Base-by-base conservation (phyloP, 2,113 vertebrate species). In the Lophius piscatorius region DNA sequence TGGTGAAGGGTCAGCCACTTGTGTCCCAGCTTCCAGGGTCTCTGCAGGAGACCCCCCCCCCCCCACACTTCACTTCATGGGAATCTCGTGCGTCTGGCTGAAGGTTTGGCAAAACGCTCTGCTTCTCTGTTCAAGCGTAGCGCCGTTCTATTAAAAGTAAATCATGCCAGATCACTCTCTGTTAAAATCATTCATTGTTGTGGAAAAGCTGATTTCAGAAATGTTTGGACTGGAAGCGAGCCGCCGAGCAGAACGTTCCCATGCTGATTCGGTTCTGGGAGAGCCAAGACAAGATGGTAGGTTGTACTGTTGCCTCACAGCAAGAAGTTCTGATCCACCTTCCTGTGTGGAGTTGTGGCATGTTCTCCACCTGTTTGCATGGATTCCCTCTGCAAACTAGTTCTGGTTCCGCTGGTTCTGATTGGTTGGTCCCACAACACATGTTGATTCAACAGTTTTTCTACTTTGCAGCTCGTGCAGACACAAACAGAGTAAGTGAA, bases 1-100 rank as follows among this genome's bases (percentile, higher is more conserved):
- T 63, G 57, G 82, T 61, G 12, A 61, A n/a, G 42, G 60, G 73
- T 72, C 59, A 73, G 47, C 63, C 61, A 17, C 49, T 59, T 49
- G 69, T 57, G 46, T 42, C 51, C 51, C 6, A 33, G 40, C 38
- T 47, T 57, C 67, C 57, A 70, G 31, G 46, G 29, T 42, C 47
- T 46, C 62, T 77, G 40, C 21, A 41, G 51, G 56, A 64, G 55
- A 63, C 56, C 14, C 29, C 18, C 22, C 26, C 34, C 12, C 39
- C 28, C 31, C 34, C 10, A 12, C 38, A 62, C 50, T 35, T 52
- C 28, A 56, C 47, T 28, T 13, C 18, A 39, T 31, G 36, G 41
- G 63, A 60, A 41, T 50, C 34, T 47, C 40, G 33, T 60, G 9
- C 16, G 35, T 67, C 17, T 36, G 45, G 26, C 14, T 51, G 29